Percentiles rank a stretch among this genome's conserved stretches.
Conservation (phyloP, 1,140 invertebrate genomes). For the Augochlora pura region DNA sequence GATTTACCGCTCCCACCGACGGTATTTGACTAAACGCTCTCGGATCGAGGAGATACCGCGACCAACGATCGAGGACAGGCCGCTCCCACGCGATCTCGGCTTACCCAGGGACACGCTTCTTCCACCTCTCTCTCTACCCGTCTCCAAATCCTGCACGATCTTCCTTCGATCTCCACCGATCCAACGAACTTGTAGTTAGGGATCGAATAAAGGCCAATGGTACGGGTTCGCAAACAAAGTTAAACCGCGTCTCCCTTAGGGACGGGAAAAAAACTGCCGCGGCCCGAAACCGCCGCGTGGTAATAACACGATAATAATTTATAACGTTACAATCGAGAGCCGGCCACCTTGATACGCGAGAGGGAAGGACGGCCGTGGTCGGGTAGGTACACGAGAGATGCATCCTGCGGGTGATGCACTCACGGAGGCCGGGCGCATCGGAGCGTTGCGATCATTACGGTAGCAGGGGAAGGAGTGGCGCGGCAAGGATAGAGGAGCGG, state of each 20-base stretch:
- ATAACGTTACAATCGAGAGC: constrained; percentile 37
- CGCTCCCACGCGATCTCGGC: too few relatives aligned
- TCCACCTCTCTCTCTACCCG: too few relatives aligned
- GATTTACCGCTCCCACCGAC: constrained; percentile 71
- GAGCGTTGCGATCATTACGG: constrained; percentile 63
- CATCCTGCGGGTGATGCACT: constrained; percentile 34
- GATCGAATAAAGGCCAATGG: too few relatives aligned
- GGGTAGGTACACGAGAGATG: constrained; percentile 15
- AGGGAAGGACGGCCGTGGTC: not conserved
- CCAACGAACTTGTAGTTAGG: too few relatives aligned
- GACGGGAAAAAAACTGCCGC: not conserved
- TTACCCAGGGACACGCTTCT: not conserved
- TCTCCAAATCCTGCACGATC: too few relatives aligned
- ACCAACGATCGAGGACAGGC: not conserved
- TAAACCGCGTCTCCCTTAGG: not conserved
- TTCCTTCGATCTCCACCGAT: too few relatives aligned
- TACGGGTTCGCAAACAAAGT: too few relatives aligned
- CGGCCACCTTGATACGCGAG: constrained; percentile 4
- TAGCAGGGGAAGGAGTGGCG: too few relatives aligned
- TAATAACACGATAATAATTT: constrained; percentile 46
- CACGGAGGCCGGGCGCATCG: constrained; percentile 50
- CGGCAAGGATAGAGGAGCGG: too few relatives aligned
- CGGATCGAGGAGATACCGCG: constrained; percentile 36
- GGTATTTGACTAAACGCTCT: constrained; percentile 75
- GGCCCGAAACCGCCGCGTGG: constrained; percentile 20